Base-by-base conservation (phyloP, 1,140 invertebrate species). In the Atta texana region DNA sequence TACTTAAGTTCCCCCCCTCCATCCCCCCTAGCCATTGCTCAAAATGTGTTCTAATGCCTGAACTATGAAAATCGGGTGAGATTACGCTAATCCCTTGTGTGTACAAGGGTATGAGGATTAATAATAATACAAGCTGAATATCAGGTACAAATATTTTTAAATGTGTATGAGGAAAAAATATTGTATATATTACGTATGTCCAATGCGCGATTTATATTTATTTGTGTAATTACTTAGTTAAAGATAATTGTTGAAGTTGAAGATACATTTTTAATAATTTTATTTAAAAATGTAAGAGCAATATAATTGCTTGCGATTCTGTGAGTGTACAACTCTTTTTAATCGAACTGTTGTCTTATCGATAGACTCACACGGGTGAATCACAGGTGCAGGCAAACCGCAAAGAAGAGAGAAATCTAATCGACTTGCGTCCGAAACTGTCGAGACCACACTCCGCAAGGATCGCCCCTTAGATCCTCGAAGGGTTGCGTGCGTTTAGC, bases 351-450 rank as follows among this genome's bases (percentile, higher is more conserved):
- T 1, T 49, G 55, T 63, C 55, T 39, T 39, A 53, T 63, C 55
- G 14, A 84, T 82, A 21, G 16, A 10, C 18, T 80, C 21, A 77
- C 68, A 68, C 57, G 55, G 14, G 57, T 75, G 53, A 86, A 72
- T 82, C 77, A 39, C 64, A 31, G 74, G 18, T 34, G 74, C 74
- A 21, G 87, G 78, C 80, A 76, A 88, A 91, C 90, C 90, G 44
- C 90, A 86, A 90, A 82, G 87, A 91, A 89, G 85, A 88, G 88
- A 64, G 81, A 91, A 69, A 91, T 91, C 86, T 87, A 91, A 91
- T 91, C 90, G 90, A 28, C 61, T 87, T 84, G 76, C 80, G 90
- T 91, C 90, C 90, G 86, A 91, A 91, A 91, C 90, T 91, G 90
- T 91, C 90, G 86, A 85, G 88, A 91, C 90, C 90, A 91, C 82